Evolutionary conservation across 2,113 vertebrate genomes (phyloP).

Genomic region (Edolisoma coerulescens): DNA sequence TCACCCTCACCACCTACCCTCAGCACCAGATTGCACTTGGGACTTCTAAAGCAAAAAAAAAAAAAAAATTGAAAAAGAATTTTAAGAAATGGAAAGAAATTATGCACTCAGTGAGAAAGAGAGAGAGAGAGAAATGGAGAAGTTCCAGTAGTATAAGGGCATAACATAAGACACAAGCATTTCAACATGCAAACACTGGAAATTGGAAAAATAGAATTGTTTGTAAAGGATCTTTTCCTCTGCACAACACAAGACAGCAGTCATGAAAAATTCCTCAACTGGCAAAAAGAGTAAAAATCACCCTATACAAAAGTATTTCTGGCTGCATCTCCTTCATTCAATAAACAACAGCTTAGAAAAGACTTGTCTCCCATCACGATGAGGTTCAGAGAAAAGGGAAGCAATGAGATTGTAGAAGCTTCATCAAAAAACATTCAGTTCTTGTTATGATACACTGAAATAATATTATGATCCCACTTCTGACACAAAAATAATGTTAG

Average conservation of each 20-base stretch:
- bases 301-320: not conserved
- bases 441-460: not conserved
- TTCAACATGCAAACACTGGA: not conserved
- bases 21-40: not conserved
- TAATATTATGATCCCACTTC: not conserved
- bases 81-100: not conserved
- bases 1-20: not conserved
- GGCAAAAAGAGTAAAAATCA: not conserved
- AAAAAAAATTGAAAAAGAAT: not conserved
- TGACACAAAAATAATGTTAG: not conserved
- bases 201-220: not conserved
- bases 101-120: fast-evolving
- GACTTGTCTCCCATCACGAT: fast-evolving
- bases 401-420: not conserved
- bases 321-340: not conserved
- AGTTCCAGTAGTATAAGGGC: not conserved
- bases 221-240: not conserved
- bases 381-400: not conserved
- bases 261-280: not conserved
- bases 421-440: not conserved
- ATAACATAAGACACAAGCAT: fast-evolving
- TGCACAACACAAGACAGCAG: fast-evolving
- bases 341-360: not conserved
- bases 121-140: not conserved
- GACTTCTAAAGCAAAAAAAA: not conserved